These are phyloP conservation scores for Steinernema carpocapsae DNA, from an alignment of 2,888 invertebrate genomes.

Conservation along the genomic window DNA sequence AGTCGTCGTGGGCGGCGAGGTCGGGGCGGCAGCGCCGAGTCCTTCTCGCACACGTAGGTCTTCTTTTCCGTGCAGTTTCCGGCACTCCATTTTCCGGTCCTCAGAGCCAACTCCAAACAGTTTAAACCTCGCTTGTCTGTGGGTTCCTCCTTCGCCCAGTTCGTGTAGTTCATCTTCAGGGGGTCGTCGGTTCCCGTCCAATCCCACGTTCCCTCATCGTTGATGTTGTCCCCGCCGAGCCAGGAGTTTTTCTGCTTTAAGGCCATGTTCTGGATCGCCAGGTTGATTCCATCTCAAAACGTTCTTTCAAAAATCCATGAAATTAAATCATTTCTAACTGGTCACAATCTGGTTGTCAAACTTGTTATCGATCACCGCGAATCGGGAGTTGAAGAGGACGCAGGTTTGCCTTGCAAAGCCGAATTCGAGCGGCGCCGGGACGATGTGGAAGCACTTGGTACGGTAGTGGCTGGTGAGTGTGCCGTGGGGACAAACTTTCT, in stretches of 20 bases:
- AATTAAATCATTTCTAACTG: neutral
- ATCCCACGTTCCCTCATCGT: neutral
- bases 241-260: neutral
- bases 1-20: neutral
- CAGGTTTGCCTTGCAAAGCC: neutral
- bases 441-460: slow-evolving; percentile 25
- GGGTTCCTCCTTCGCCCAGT: neutral
- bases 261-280: neutral
- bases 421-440: neutral
- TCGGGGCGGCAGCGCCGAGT: neutral
- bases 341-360: neutral
- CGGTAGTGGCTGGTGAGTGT: slow-evolving; percentile 22
- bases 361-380: neutral
- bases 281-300: neutral
- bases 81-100: slow-evolving; percentile 3
- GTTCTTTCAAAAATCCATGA: neutral
- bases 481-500: neutral
- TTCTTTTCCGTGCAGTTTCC: neutral
- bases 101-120: neutral
- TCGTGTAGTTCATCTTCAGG: slow-evolving; percentile 13
- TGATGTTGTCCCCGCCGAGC: slow-evolving; percentile 5
- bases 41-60: slow-evolving; percentile 5
- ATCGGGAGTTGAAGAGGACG: neutral
- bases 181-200: neutral
- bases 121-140: neutral